phyloP scores from a whole-genome alignment of 1,140 invertebrate species.

The Lepidurus arcticus region DNA sequence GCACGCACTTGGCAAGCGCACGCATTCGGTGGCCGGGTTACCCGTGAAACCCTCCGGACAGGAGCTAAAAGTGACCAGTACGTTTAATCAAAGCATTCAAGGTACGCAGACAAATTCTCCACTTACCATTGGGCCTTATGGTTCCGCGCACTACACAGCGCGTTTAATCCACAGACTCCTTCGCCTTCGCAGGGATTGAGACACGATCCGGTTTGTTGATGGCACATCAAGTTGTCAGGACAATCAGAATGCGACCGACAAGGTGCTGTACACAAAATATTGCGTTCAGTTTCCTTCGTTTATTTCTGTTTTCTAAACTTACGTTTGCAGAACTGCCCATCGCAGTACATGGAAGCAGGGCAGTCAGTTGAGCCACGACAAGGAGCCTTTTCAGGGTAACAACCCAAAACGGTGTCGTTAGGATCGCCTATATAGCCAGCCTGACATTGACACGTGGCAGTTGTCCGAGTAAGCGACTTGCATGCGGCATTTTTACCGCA shows the following conservation, averaged over 20 bases:
- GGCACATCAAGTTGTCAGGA: conserved; percentile 65
- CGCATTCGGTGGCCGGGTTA: conserved; percentile 74
- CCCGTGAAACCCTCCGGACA: conserved; percentile 65
- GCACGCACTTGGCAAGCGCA: conserved; percentile 65
- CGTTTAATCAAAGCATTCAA: no score
- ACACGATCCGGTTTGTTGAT: conserved; percentile 64
- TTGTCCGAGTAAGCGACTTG: conserved; percentile 60
- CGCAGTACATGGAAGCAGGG: conserved; percentile 69
- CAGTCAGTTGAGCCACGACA: conserved; percentile 68
- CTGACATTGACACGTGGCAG: conserved; percentile 64
- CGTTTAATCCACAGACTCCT: conserved; percentile 78
- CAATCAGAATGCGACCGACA: conserved; percentile 77
- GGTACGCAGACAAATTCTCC: conserved; percentile 59
- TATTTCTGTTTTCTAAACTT: no score
- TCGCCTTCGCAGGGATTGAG: conserved; percentile 65
- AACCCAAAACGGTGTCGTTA: conserved; percentile 61
- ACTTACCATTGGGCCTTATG: conserved; percentile 71
- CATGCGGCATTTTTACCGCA: conserved; percentile 83
- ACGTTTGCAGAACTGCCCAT: conserved; percentile 66
- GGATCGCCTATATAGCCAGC: conserved; percentile 69
- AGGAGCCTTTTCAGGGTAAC: conserved; percentile 63
- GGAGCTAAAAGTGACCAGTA: no score
- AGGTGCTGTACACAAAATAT: conserved; percentile 44
- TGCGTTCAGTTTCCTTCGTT: no score
- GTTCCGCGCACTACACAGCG: conserved; percentile 66